Evolutionary conservation across 2,797 vertebrate species (phyloP).

Genomic region (Chaetophractus vellerosus): DNA sequence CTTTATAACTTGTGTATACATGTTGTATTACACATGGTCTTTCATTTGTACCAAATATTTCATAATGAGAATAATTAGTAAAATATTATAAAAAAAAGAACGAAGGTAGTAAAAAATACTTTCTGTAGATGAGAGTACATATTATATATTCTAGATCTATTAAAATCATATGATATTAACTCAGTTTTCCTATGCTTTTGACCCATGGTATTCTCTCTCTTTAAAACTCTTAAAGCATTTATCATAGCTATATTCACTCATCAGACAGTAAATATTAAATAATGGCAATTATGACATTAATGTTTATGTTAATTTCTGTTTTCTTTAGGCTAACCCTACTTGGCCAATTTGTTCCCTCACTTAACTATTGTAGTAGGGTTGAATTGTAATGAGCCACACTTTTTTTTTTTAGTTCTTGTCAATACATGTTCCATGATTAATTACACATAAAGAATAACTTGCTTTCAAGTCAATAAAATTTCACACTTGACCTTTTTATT

Average conservation of each 20-base stretch:
- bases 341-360: background rate
- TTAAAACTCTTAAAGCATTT: conserved; percentile 2
- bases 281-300: conserved; percentile 18
- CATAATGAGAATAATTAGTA: background rate
- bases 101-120: background rate
- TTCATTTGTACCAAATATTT: background rate
- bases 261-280: background rate
- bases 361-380: conserved; percentile 1
- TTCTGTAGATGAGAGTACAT: background rate
- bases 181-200: background rate
- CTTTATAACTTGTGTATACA: background rate
- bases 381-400: background rate
- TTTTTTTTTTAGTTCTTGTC: background rate
- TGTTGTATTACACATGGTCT: background rate
- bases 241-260: background rate
- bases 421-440: conserved; percentile 27
- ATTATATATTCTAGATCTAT: background rate
- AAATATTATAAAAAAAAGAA: background rate
- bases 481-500: conserved; percentile 66
- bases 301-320: conserved; percentile 5
- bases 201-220: background rate
- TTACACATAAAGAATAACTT: conserved; percentile 31
- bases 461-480: conserved; percentile 57
- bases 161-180: background rate
- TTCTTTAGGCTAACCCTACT: background rate